Evolutionary conservation across 2,797 vertebrate species (phyloP).

Genomic region (Heliangelus exortis): DNA sequence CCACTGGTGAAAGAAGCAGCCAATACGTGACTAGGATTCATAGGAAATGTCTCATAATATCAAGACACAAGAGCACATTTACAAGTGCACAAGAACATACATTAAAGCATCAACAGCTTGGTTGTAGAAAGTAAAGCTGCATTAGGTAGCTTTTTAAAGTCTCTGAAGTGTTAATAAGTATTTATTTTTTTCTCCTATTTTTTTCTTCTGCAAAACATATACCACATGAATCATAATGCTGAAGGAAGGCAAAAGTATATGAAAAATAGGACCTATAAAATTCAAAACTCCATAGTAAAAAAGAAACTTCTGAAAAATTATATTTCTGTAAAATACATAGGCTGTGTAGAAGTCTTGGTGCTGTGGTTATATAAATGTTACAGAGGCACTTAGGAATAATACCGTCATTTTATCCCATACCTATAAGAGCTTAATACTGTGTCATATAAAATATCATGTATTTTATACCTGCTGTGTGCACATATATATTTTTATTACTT

Average conservation of each 20-base stretch:
- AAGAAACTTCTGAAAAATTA: not conserved
- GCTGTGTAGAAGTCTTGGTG: not conserved
- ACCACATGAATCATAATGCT: not conserved
- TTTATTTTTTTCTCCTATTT: not conserved
- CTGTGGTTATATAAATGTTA: not conserved
- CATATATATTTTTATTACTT: not conserved
- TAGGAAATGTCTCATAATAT: not conserved
- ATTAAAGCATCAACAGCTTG: not conserved
- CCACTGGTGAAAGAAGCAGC: not conserved
- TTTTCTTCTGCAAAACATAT: not conserved
- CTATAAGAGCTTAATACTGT: not conserved
- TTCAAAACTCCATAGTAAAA: not conserved
- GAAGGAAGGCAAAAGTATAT: not conserved
- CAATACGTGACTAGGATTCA: not conserved
- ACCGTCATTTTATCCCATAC: not conserved
- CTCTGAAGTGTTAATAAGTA: not conserved
- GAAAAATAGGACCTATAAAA: constrained; percentile 28
- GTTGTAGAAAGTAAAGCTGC: not conserved
- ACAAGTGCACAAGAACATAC: not conserved
- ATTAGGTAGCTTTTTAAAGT: not conserved
- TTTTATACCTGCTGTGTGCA: not conserved
- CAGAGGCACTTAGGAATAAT: not conserved
- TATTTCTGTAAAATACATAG: not conserved
- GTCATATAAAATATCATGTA: not conserved
- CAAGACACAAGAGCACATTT: no score